These are phyloP conservation scores for Uloborus plumipes DNA, from an alignment of 2,888 invertebrate species.

Conservation along the genomic window DNA sequence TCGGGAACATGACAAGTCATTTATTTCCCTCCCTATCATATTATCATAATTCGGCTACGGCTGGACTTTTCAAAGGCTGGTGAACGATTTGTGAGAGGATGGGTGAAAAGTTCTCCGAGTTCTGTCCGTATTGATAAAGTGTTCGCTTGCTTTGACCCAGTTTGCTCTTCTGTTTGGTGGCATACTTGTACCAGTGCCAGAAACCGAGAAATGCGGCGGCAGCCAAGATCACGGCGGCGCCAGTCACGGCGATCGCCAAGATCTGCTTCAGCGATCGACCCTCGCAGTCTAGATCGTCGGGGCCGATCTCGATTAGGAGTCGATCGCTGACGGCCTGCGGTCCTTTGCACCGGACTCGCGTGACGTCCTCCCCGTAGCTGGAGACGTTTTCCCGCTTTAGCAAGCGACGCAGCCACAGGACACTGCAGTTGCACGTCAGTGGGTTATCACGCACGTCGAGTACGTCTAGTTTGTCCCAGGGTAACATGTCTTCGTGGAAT, in stretches of 20 bases:
- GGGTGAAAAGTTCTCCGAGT: conserved; percentile 58
- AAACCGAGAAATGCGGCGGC: conserved; percentile 33
- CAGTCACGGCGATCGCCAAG: conserved; percentile 48
- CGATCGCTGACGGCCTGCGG: conserved; percentile 55
- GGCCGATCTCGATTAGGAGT: conserved; percentile 50
- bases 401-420: conserved; percentile 79
- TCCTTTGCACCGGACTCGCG: conserved; percentile 55
- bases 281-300: conserved; percentile 64
- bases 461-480: conserved; percentile 79
- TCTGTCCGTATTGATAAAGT: conserved; percentile 61
- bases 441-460: conserved; percentile 87
- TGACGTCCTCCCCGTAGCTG: conserved; percentile 48
- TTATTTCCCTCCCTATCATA: conserved; percentile 19
- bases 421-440: conserved; percentile 86
- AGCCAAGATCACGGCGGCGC: conserved; percentile 45
- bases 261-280: conserved; percentile 50
- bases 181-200: conserved; percentile 59
- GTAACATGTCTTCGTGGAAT: conserved; percentile 70
- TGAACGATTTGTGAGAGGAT: conserved; percentile 58
- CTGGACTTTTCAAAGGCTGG: conserved; percentile 56
- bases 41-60: conserved; percentile 63
- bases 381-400: conserved; percentile 56
- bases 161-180: conserved; percentile 58
- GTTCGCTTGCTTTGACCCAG: conserved; percentile 56
- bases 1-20: conserved; percentile 47